These are phyloP conservation scores for Caenorhabditis sp. DNA, from an alignment of 2,888 invertebrate species.

Conservation along the genomic window DNA sequence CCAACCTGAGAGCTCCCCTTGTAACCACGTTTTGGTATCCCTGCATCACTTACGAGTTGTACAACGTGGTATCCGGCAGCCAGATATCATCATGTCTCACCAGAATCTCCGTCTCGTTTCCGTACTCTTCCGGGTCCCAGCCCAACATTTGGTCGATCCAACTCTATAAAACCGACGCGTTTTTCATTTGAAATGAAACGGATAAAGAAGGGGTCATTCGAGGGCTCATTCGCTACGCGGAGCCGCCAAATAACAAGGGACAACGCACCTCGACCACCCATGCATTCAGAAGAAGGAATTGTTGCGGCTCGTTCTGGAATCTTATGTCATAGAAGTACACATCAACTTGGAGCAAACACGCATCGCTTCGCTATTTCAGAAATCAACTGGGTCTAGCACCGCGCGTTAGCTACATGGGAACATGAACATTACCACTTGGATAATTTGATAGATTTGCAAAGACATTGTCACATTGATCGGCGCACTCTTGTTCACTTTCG, in stretches of 20 bases:
- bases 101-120: slow-evolving; percentile 56
- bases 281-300: slow-evolving; percentile 61
- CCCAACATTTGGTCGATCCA: slow-evolving; percentile 63
- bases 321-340: neutral
- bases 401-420: neutral
- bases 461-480: slow-evolving; percentile 56
- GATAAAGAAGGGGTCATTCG: neutral
- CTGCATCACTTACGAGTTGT: slow-evolving; percentile 58
- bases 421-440: slow-evolving; percentile 57
- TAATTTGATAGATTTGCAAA: slow-evolving; percentile 61
- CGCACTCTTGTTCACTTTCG: slow-evolving; percentile 30
- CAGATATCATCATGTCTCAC: slow-evolving; percentile 56
- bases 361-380: no score
- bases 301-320: slow-evolving; percentile 62
- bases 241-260: neutral
- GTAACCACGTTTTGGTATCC: neutral
- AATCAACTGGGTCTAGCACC: neutral
- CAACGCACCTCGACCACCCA: slow-evolving; percentile 61
- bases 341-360: no score
- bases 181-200: slow-evolving; percentile 5
- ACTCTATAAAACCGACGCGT: slow-evolving; percentile 39
- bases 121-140: slow-evolving; percentile 59
- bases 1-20: slow-evolving; percentile 26
- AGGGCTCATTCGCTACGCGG: neutral
- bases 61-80: slow-evolving; percentile 62